Conservation (phyloP, 1,140 invertebrate species). For the Bradysia coprophila region DNA sequence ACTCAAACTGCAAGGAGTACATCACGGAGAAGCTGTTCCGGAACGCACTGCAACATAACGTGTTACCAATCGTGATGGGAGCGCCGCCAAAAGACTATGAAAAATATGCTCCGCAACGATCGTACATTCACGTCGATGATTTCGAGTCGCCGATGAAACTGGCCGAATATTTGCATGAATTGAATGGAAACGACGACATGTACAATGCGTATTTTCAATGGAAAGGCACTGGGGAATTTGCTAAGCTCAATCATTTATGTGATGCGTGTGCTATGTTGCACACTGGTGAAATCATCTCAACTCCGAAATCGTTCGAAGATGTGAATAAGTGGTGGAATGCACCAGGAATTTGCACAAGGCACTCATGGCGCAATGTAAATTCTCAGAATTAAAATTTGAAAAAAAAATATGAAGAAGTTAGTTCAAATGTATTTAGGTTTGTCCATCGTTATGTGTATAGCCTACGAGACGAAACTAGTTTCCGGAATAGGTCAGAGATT, state of each 20-base stretch:
- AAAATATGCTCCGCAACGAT: slow-evolving; percentile 24
- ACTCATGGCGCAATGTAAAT: neutral
- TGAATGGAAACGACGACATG: slow-evolving; percentile 19
- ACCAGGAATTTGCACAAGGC: neutral
- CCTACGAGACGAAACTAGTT: no score
- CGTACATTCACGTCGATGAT: slow-evolving; percentile 31
- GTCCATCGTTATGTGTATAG: no score
- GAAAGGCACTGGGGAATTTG: slow-evolving; percentile 11
- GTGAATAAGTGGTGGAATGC: neutral
- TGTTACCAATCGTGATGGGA: slow-evolving; percentile 31
- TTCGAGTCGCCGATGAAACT: slow-evolving; percentile 26
- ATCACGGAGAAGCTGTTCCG: slow-evolving; percentile 41
- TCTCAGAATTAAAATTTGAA: no score
- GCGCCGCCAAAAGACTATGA: slow-evolving; percentile 23
- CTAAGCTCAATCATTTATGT: neutral
- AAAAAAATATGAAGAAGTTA: no score
- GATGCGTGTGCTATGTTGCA: neutral
- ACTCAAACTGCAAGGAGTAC: slow-evolving; percentile 37
- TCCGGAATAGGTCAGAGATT: no score
- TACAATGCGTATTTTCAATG: slow-evolving; percentile 25
- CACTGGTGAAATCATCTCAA: neutral
- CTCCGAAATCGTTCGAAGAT: neutral
- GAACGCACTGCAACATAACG: slow-evolving; percentile 21
- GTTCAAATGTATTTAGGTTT: no score
- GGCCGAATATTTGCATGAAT: slow-evolving; percentile 23